Conservation (phyloP, 1,140 invertebrate species). For the Eumeta japonica region DNA sequence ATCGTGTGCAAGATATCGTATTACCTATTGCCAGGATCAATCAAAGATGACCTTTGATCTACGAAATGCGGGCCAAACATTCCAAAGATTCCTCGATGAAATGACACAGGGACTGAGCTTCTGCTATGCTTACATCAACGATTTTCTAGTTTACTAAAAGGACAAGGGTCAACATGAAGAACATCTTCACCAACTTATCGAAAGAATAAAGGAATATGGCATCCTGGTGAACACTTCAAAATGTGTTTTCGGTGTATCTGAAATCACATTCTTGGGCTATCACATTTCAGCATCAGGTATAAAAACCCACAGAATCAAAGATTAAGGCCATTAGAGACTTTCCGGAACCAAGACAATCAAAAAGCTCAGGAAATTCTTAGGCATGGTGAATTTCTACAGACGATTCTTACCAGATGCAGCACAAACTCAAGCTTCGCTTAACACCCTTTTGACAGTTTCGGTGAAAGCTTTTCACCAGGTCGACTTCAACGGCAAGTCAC, state of each 20-base stretch:
- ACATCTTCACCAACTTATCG: too few species aligned
- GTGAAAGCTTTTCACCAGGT: constrained; percentile 6
- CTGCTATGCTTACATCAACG: constrained; percentile 27
- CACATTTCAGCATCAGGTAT: too few species aligned
- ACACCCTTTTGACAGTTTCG: constrained; percentile 4
- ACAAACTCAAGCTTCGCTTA: too few species aligned
- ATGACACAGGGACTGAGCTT: constrained; percentile 27
- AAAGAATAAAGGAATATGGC: too few species aligned
- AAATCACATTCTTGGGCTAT: constrained; percentile 17
- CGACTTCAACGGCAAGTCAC: constrained; percentile 18
- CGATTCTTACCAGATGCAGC: too few species aligned
- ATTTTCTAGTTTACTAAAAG: constrained; percentile 31
- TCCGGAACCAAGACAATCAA: constrained; percentile 3
- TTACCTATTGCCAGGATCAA: too few species aligned
- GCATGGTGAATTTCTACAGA: too few species aligned
- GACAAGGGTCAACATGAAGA: too few species aligned
- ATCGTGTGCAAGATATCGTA: too few species aligned
- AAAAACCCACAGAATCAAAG: constrained; percentile 23
- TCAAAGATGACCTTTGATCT: constrained; percentile 34
- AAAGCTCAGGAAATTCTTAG: constrained; percentile 7
- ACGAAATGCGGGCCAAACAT: too few species aligned
- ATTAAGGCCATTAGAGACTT: constrained; percentile 5
- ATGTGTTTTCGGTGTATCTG: too few species aligned
- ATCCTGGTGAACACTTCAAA: too few species aligned
- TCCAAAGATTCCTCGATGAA: constrained; percentile 52